These are phyloP conservation scores for Melanophora roralis DNA, from an alignment of 2,888 invertebrate species.

Conservation along the genomic window DNA sequence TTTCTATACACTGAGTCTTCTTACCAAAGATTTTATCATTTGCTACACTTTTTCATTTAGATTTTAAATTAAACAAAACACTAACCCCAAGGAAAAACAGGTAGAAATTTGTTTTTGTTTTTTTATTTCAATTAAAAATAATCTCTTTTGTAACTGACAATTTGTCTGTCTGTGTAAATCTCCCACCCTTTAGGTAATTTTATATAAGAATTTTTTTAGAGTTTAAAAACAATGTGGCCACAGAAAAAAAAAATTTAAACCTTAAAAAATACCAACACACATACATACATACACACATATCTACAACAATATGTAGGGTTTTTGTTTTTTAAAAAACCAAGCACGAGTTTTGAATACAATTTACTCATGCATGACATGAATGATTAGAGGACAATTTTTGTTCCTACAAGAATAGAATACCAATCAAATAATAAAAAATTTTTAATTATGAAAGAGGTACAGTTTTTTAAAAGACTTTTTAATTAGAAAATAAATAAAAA, in stretches of 20 bases:
- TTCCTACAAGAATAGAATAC: not conserved
- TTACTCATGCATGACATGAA: slow-evolving; percentile 17
- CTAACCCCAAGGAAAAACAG: slow-evolving; percentile 1
- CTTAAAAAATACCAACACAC: not conserved
- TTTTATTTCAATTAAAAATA: not conserved
- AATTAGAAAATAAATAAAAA: not conserved
- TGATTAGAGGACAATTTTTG: slow-evolving; percentile 23
- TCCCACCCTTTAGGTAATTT: not conserved
- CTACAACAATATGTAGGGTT: not conserved
- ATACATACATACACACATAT: not conserved
- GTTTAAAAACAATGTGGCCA: not conserved
- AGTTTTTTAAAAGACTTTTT: slow-evolving; percentile 19
- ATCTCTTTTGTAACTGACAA: too few relatives aligned
- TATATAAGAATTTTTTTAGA: not conserved
- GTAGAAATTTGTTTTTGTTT: too few relatives aligned
- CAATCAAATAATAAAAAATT: slow-evolving; percentile 7
- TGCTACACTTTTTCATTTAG: not conserved
- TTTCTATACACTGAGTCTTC: too few relatives aligned
- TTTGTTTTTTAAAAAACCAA: not conserved
- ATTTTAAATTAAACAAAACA: not conserved
- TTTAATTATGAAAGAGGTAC: slow-evolving; percentile 18
- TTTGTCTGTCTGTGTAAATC: too few relatives aligned
- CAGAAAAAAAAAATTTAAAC: not conserved
- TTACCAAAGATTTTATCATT: not conserved
- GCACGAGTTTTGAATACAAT: not conserved